Evolutionary conservation across 1,140 invertebrate genomes (phyloP).

Genomic region (Euura lappo): DNA sequence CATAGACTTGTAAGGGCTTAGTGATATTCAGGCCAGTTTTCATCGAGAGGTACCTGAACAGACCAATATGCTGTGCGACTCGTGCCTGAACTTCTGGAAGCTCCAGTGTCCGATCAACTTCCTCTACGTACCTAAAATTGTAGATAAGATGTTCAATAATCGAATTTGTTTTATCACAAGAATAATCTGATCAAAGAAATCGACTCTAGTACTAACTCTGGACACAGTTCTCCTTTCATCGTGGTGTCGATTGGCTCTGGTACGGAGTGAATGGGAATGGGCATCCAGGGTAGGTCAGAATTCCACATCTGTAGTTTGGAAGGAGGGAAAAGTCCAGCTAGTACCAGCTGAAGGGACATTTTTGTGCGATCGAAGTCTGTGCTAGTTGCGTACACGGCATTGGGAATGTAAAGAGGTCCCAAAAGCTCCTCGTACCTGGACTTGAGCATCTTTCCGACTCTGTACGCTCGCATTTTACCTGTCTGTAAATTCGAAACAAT

Average conservation of each 20-base stretch:
- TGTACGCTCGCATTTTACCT: conserved; percentile 56
- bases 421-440: conserved; percentile 52
- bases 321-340: conserved; percentile 58
- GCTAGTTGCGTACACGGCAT: conserved; percentile 51
- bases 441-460: conserved; percentile 53
- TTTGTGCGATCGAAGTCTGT: conserved; percentile 63
- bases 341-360: conserved; percentile 61
- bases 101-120: conserved; percentile 38
- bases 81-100: conserved; percentile 52
- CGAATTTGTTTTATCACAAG: too few relatives aligned
- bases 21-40: conserved; percentile 57
- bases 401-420: conserved; percentile 52
- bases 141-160: too few relatives aligned
- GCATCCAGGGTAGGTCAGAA: conserved; percentile 41
- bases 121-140: background rate
- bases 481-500: conserved; percentile 39
- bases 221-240: background rate
- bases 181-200: too few relatives aligned
- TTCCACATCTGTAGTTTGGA: conserved; percentile 35
- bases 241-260: conserved; percentile 46
- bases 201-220: background rate
- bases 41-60: conserved; percentile 56
- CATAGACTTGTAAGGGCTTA: conserved; percentile 50
- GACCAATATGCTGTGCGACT: conserved; percentile 51
- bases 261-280: conserved; percentile 49